Conservation (phyloP, 2,888 invertebrate species). For the Mactromeris polynyma region DNA sequence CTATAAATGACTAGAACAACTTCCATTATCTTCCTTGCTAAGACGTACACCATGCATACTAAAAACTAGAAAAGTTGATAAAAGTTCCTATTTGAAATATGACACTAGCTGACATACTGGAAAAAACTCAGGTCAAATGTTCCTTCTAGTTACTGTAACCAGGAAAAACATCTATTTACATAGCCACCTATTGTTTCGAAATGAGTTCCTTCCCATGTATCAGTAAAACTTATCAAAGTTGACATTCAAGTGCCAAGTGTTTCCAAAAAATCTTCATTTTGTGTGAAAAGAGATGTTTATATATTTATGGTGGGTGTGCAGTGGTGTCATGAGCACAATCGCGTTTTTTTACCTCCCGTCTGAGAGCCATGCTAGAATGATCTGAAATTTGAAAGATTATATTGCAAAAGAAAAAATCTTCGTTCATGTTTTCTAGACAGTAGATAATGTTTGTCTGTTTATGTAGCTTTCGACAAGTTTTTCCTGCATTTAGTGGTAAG, state of each 20-base stretch:
- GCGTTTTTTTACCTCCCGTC: not conserved
- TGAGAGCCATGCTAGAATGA: not conserved
- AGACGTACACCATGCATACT: too few relatives aligned
- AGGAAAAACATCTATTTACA: not conserved
- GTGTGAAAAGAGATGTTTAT: constrained; percentile 2
- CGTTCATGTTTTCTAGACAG: not conserved
- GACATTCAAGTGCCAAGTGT: constrained; percentile 7
- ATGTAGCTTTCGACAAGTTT: not conserved
- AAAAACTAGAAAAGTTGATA: too few relatives aligned
- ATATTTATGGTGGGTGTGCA: not conserved
- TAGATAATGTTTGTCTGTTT: not conserved
- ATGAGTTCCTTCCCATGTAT: not conserved
- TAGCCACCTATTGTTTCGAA: not conserved
- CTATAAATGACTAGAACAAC: too few relatives aligned
- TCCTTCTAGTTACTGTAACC: too few relatives aligned
- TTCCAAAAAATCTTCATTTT: not conserved
- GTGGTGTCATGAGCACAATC: not conserved
- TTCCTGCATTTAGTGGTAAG: not conserved
- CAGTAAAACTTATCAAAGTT: not conserved
- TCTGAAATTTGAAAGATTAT: not conserved
- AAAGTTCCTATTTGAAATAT: not conserved
- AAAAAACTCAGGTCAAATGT: not conserved
- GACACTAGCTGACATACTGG: not conserved
- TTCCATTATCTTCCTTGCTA: too few relatives aligned
- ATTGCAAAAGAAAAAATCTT: not conserved